Evolutionary conservation across 2,797 vertebrate species (phyloP).

Genomic region (Chlorospingus flavigularis): DNA sequence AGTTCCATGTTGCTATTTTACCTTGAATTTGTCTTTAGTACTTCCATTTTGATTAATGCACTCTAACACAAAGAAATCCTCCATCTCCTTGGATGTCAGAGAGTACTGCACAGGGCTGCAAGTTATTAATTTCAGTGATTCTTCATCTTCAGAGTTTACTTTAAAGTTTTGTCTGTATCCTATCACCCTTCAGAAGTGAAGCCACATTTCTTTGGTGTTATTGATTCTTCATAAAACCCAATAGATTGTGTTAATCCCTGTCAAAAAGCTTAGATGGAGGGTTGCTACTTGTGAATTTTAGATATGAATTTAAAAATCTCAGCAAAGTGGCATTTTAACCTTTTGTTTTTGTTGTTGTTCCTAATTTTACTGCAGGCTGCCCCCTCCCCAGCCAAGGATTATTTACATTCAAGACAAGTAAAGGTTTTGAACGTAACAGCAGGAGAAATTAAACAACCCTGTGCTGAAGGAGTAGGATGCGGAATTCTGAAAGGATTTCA

Average conservation of each 20-base stretch:
- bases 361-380: background rate
- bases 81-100: background rate
- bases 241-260: background rate
- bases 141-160: background rate
- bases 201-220: background rate
- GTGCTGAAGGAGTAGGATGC: background rate
- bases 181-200: background rate
- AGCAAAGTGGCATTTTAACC: background rate
- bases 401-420: background rate
- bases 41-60: background rate
- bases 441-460: background rate
- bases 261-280: background rate
- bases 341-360: background rate
- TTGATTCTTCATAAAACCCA: background rate
- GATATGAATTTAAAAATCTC: background rate
- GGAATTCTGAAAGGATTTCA: conserved; percentile 13
- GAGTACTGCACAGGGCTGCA: background rate
- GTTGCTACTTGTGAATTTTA: background rate
- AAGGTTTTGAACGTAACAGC: background rate
- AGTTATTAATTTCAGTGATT: background rate
- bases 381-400: background rate
- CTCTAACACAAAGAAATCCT: background rate
- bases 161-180: background rate
- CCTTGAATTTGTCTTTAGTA: background rate
- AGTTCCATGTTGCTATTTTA: background rate